A percentile compares a stretch with the other conserved stretches of the same genome.
Evolutionary conservation across 2,113 vertebrate genomes (phyloP).

Genomic region (Perognathus longimembris): DNA sequence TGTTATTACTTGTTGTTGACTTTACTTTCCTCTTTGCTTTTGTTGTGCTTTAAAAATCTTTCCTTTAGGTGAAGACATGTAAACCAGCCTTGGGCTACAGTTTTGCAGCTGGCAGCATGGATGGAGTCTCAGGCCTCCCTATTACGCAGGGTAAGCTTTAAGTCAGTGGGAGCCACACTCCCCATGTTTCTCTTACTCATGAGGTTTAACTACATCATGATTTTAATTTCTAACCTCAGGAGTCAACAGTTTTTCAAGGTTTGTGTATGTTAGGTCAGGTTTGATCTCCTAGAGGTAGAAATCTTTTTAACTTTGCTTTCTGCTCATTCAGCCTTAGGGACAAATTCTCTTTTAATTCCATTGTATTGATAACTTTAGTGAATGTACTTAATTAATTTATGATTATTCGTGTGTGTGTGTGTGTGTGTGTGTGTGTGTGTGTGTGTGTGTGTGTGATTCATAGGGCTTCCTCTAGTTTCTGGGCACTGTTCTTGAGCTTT

Average conservation of each 20-base stretch:
- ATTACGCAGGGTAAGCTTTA: constrained; percentile 93
- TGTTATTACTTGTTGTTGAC: neutral
- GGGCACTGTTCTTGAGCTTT: neutral
- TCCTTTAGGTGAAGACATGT: constrained; percentile 91
- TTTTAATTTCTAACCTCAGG: neutral
- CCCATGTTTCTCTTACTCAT: neutral
- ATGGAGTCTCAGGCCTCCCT: constrained; percentile 93
- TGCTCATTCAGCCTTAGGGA: neutral
- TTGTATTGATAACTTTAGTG: neutral
- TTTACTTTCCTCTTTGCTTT: neutral
- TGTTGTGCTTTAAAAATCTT: neutral
- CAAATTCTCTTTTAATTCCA: neutral
- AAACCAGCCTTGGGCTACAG: constrained; percentile 97
- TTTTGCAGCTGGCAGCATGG: constrained; percentile 96
- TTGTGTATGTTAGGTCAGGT: neutral
- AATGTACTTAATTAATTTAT: neutral
- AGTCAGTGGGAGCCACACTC: neutral
- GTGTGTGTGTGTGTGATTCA: neutral
- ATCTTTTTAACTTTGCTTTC: neutral
- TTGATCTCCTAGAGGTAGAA: neutral
- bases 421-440: neutral
- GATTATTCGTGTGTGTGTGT: neutral
- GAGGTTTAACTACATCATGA: neutral
- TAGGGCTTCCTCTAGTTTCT: no score
- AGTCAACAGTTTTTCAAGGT: neutral